Evolutionary conservation across 53 echinoderm and acorn worm species (phyloP).

Genomic region (Paracentrotus lividus): DNA sequence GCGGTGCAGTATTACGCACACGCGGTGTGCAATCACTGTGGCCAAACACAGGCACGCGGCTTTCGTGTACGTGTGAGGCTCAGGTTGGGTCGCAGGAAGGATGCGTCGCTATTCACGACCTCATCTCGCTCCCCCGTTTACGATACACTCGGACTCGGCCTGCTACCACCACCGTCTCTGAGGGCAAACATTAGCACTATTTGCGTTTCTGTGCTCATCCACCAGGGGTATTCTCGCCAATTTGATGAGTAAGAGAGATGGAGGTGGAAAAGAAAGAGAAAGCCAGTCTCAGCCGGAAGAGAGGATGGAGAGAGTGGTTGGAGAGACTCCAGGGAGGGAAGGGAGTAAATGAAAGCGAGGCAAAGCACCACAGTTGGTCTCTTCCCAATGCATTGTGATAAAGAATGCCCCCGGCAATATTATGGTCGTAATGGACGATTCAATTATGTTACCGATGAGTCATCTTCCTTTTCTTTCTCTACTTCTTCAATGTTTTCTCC

Average conservation of each 20-base stretch:
- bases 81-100: constrained; percentile 30
- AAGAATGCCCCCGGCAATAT: constrained; percentile 67
- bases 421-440: constrained; percentile 66
- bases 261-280: constrained; percentile 32
- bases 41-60: constrained; percentile 59
- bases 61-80: constrained; percentile 33
- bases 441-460: constrained; percentile 66
- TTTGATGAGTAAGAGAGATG: constrained; percentile 69
- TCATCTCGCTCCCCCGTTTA: constrained; percentile 19
- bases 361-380: constrained; percentile 44
- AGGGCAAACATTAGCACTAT: constrained; percentile 66
- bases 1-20: constrained; percentile 36
- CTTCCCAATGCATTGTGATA: constrained; percentile 41
- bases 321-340: constrained; percentile 26
- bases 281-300: constrained; percentile 35
- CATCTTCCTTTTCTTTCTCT: constrained; percentile 52
- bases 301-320: constrained; percentile 47
- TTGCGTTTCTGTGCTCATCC: constrained; percentile 31
- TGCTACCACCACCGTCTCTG: constrained; percentile 10
- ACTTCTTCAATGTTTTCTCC: constrained; percentile 16
- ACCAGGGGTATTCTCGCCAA: constrained; percentile 51
- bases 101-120: constrained; percentile 65
- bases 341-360: neutral
- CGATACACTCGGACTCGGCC: constrained; percentile 43
- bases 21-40: constrained; percentile 50